These are phyloP conservation scores for Vulpes lagopus DNA, from an alignment of 2,113 vertebrate species.

Conservation along the genomic window DNA sequence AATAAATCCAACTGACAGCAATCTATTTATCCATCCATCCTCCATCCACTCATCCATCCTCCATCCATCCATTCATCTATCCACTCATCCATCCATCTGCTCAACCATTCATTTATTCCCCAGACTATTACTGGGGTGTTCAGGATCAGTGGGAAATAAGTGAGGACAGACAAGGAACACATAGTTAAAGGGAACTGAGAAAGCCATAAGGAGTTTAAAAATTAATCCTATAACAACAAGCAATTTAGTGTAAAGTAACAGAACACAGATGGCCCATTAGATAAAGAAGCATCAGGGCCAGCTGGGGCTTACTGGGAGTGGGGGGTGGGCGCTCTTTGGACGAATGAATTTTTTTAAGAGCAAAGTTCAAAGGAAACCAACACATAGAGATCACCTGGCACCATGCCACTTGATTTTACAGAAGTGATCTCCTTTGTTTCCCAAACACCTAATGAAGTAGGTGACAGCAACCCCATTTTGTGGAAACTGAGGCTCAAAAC, in stretches of 20 bases:
- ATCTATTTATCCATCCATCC: not conserved
- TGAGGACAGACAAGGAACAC: not conserved
- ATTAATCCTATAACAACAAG: constrained; percentile 38
- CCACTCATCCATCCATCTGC: not conserved
- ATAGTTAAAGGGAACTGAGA: not conserved
- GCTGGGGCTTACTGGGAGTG: not conserved
- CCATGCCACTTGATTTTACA: not conserved
- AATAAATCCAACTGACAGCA: not conserved
- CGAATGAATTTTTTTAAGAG: not conserved
- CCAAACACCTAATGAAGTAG: not conserved
- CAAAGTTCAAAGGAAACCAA: constrained; percentile 3
- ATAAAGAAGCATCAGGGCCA: not conserved
- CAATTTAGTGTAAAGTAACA: constrained; percentile 49
- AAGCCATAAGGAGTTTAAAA: constrained; percentile 50
- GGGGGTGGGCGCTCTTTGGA: not conserved
- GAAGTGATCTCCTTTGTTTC: not conserved
- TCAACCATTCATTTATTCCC: not conserved
- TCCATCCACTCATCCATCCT: not conserved
- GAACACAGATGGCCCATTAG: not conserved
- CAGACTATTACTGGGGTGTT: not conserved
- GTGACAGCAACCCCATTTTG: not conserved
- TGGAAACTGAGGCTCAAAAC: not conserved
- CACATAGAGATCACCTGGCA: not conserved
- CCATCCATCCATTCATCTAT: not conserved
- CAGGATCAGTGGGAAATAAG: not conserved